phyloP scores from a whole-genome alignment of 2,113 vertebrate genomes.

The Marcusenius ussheri region DNA sequence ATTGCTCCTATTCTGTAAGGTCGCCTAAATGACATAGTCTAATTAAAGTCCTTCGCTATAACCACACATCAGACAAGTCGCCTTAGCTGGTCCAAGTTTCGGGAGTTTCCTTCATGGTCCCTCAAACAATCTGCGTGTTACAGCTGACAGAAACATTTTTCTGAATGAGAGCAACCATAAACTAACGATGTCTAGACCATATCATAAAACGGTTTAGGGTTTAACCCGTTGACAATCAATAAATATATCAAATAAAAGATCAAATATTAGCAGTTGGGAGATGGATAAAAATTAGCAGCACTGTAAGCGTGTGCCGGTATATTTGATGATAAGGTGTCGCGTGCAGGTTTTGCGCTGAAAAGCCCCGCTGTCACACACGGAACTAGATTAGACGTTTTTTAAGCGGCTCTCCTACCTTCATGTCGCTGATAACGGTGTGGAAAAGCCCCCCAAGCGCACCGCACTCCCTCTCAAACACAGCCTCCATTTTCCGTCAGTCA shows the following conservation, averaged over 20 bases:
- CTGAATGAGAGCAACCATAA: neutral
- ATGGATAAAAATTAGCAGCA: neutral
- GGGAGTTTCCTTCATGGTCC: neutral
- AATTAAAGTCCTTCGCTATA: neutral
- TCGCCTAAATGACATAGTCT: neutral
- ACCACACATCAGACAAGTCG: neutral
- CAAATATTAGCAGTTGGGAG: neutral
- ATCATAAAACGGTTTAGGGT: neutral
- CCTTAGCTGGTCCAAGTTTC: neutral
- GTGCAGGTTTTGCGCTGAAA: neutral
- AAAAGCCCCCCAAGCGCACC: slow-evolving; percentile 67
- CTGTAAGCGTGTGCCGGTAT: neutral
- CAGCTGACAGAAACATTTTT: neutral
- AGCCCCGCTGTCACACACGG: neutral
- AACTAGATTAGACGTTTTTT: neutral
- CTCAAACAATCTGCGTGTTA: neutral
- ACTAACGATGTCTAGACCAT: neutral
- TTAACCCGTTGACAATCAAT: neutral
- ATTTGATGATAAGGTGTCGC: neutral
- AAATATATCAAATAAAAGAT: neutral
- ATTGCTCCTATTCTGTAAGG: neutral
- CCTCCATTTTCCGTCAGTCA: slow-evolving; percentile 51
- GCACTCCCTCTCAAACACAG: slow-evolving; percentile 64
- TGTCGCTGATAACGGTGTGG: slow-evolving; percentile 35
- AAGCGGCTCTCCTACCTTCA: neutral